Base-by-base conservation (phyloP, 2,797 vertebrate species). In the Chiropotes sagulatus region DNA sequence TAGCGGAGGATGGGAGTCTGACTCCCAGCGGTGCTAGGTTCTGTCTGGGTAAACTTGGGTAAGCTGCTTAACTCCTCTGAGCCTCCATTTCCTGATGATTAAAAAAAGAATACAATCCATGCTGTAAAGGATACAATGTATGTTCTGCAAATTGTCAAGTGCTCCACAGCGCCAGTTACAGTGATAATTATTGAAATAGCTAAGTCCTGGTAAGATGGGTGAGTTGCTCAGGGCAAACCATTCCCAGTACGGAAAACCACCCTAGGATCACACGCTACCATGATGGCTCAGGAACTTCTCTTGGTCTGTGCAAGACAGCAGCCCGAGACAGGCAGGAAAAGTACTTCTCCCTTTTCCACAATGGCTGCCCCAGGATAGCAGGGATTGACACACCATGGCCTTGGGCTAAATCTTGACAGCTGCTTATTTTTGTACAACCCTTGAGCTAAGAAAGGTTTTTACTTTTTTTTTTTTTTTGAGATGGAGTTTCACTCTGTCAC, bases 251-350 rank as follows among this genome's bases (percentile, higher is more conserved):
- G 50, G 30, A 46, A 64, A 30, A 33, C 52, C 46, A 12, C 13
- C 20, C 19, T 22, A 44, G n/a, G 72, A 79, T 22, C 30, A 36
- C 7, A 1, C 10, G 13, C 8, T 2, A 6, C 1, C 2, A 10
- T 10, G 41, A 1, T 33, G 85, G 17, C 70, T 82, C 36, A 30
- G 81, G 19, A 80, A 6, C 8, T 13, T 36, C 17, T 67, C 19
- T 11, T 2, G 22, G 41, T 52, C 57, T 67, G 52, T 24, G 44
- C 50, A 44, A 36, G 7, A 22, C 33, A 28, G 52, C 64, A 52
- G 48, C 26, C 80, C n/a, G 44, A n/a, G 28, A 58, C 26, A 24
- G 28, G 46, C 48, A 26, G 24, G n/a, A 39, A 70, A 86, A 30
- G 20, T 12, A 0, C 20, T 6, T 33, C 50, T 80, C 39, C 30